Conservation (phyloP, 2,888 invertebrate genomes). For the Augochlorella aurata region DNA sequence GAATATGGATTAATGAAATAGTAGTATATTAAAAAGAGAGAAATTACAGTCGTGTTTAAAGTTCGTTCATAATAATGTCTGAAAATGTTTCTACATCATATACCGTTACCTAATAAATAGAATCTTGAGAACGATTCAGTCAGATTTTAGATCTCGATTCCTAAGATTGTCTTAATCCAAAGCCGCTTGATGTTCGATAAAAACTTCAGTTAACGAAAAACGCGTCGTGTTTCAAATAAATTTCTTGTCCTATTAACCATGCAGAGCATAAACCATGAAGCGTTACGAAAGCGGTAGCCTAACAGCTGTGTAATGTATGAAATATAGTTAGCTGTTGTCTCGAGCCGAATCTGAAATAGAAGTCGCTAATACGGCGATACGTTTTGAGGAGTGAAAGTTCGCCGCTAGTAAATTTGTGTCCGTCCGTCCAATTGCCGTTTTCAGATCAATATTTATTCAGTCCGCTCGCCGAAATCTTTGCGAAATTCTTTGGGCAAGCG, state of each 20-base stretch:
- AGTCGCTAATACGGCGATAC: neutral
- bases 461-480: neutral
- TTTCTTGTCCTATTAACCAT: neutral
- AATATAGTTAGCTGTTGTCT: neutral
- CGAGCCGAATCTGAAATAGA: neutral
- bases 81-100: no score
- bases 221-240: neutral
- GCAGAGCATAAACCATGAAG: neutral
- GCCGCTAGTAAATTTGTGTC: neutral
- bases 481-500: neutral
- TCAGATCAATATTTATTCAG: neutral
- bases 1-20: no score
- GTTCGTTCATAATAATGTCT: no score
- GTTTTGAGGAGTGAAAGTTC: slow-evolving; percentile 7
- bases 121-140: no score
- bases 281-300: neutral
- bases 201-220: no score
- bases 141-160: no score
- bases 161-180: no score
- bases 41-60: no score
- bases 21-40: no score
- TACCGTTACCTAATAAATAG: no score
- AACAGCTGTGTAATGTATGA: slow-evolving; percentile 1
- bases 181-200: no score
- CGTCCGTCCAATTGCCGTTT: neutral